Base-by-base conservation (phyloP, 2,888 invertebrate species). In the Lottia scabra region DNA sequence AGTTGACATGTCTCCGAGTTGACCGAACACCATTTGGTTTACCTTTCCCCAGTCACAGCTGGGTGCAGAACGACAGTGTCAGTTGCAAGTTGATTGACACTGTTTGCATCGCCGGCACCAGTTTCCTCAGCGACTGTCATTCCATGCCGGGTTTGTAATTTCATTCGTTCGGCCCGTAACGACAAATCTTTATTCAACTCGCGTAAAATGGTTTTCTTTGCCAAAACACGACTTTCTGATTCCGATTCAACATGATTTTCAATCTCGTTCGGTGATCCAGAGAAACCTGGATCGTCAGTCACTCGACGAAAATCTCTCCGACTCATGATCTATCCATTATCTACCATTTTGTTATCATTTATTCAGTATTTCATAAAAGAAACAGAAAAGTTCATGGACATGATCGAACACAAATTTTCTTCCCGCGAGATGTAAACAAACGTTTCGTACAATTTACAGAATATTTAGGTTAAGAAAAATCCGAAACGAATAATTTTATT, bases 91-190 rank as follows among this genome's bases (percentile, higher is more conserved):
- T 38, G 19, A 10, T 26, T n/a, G 27, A 16, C n/a, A 66, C 19
- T 66, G 3, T 45, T 44, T 19, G n/a, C 44, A 44, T 26, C 44
- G 2, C 62, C 56, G 8, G 43, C 56, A 12, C 43, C 68, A 3
- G 8, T 48, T 10, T n/a, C 38, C 16, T 15, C 38, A 27, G 16
- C n/a, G 19, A n/a, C 56, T 26, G 27, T 62, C 16, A 15, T 12
- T 38, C 19, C 45, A 63, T 15, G 62, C 15, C 80, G 76, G 10
- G 77, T 76, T 56, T 80, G 69, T 44, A 83, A 71, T 46, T 78
- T 76, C 79, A 83, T 81, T 63, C 78, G 75, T 70, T 81, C 83
- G 27, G 83, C 81, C 72, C 79, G 81, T 56, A 83, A 73, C 30
- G 81, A 77, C 43, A 83, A 69, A 56, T 80, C 77, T 63, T 77